Conservation (phyloP, 2,888 invertebrate species). For the Mactromeris polynyma region DNA sequence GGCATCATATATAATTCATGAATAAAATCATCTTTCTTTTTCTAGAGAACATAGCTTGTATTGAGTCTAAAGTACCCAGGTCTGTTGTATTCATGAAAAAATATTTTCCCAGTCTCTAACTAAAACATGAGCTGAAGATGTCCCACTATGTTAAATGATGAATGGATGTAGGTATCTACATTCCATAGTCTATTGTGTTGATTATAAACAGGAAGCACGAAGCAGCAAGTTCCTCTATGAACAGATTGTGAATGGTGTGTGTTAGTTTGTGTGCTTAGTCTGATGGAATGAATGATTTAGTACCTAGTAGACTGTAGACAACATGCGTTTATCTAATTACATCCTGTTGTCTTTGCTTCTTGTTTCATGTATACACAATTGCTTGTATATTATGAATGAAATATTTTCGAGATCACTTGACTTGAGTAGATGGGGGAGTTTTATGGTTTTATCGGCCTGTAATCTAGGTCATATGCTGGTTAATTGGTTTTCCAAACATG, state of each 20-base stretch:
- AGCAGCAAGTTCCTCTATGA: not conserved
- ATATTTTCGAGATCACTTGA: conserved; percentile 8
- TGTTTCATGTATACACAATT: conserved; percentile 6
- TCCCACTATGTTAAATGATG: not conserved
- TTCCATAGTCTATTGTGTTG: not conserved
- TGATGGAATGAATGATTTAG: conserved; percentile 26
- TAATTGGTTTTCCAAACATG: conserved; percentile 1
- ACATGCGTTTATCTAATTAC: not conserved
- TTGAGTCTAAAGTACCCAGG: too few relatives aligned
- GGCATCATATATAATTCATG: too few relatives aligned
- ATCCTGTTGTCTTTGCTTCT: not conserved
- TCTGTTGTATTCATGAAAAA: not conserved
- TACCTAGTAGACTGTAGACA: not conserved
- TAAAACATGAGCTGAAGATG: not conserved
- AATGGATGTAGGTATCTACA: not conserved
- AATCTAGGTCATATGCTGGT: conserved; percentile 10
- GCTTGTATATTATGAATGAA: conserved; percentile 22
- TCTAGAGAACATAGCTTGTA: too few relatives aligned
- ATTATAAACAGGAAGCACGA: not conserved
- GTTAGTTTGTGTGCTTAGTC: not conserved
- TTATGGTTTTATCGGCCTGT: not conserved
- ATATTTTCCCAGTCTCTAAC: not conserved
- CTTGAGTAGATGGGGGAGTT: not conserved
- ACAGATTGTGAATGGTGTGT: conserved; percentile 5
- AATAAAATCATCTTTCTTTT: too few relatives aligned